These are phyloP conservation scores for Silurus aristotelis DNA, from an alignment of 2,797 vertebrate genomes.

Conservation along the genomic window DNA sequence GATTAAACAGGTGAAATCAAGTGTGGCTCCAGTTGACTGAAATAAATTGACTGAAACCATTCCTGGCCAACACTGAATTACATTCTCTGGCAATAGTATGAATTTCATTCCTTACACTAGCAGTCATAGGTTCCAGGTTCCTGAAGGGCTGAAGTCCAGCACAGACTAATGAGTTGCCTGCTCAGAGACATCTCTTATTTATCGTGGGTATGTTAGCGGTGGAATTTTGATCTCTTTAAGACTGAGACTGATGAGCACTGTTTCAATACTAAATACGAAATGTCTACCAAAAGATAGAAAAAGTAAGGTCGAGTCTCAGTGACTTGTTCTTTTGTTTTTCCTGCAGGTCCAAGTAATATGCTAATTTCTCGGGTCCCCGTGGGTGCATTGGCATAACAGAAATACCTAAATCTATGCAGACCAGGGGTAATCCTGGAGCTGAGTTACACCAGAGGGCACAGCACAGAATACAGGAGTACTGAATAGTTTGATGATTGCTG, in stretches of 20 bases:
- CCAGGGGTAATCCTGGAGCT: background rate
- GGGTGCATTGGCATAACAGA: background rate
- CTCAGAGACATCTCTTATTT: slow-evolving; percentile 11
- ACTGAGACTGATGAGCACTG: background rate
- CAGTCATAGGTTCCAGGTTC: background rate
- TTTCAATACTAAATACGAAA: background rate
- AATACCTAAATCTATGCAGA: background rate
- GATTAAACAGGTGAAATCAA: background rate
- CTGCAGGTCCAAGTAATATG: background rate
- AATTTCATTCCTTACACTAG: background rate
- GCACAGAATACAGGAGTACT: background rate
- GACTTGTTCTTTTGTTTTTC: background rate
- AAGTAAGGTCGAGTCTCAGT: background rate
- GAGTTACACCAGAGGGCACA: background rate
- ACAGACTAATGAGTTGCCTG: background rate
- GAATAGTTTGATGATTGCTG: background rate
- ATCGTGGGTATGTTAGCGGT: background rate
- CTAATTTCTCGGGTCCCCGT: background rate
- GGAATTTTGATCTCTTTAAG: background rate
- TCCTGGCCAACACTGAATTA: background rate
- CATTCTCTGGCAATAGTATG: background rate
- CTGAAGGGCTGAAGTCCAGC: background rate
- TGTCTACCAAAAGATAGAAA: background rate
- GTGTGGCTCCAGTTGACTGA: background rate
- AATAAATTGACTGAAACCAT: background rate